Percentiles rank a stretch among this genome's conserved stretches.
Evolutionary conservation across 2,797 vertebrate genomes (phyloP).

Genomic region (Tiaroga cobitis): DNA sequence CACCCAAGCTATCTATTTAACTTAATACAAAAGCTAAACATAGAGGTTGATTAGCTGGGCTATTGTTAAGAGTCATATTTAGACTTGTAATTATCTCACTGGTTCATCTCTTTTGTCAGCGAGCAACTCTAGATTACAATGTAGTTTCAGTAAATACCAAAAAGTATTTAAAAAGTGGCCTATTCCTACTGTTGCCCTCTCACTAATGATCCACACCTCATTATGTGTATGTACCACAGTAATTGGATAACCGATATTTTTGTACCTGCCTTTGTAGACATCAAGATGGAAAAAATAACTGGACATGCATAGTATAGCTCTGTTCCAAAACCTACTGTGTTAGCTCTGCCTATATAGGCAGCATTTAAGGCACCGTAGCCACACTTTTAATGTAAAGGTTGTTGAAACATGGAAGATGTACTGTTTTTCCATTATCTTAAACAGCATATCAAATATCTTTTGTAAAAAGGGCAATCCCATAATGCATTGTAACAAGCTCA

Average conservation of each 20-base stretch:
- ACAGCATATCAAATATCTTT: neutral
- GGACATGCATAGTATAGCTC: neutral
- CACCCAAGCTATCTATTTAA: neutral
- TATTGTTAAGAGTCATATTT: neutral
- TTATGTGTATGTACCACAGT: neutral
- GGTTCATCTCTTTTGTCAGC: neutral
- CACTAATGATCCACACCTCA: neutral
- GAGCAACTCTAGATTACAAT: neutral
- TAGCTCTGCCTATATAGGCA: neutral
- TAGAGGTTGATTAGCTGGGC: slow-evolving; percentile 9
- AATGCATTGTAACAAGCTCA: neutral
- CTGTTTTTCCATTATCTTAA: neutral
- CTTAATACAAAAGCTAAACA: neutral
- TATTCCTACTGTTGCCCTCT: neutral
- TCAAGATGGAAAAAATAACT: neutral
- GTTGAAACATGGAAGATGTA: neutral
- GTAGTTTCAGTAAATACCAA: neutral
- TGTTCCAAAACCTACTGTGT: neutral
- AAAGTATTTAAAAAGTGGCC: neutral
- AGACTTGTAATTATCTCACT: neutral
- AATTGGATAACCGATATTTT: neutral
- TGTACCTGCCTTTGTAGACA: neutral
- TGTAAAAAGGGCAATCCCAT: neutral
- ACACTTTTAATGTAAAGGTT: neutral
- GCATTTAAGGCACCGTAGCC: neutral